Conservation (phyloP, 1,140 invertebrate genomes). For the Galleria mellonella region DNA sequence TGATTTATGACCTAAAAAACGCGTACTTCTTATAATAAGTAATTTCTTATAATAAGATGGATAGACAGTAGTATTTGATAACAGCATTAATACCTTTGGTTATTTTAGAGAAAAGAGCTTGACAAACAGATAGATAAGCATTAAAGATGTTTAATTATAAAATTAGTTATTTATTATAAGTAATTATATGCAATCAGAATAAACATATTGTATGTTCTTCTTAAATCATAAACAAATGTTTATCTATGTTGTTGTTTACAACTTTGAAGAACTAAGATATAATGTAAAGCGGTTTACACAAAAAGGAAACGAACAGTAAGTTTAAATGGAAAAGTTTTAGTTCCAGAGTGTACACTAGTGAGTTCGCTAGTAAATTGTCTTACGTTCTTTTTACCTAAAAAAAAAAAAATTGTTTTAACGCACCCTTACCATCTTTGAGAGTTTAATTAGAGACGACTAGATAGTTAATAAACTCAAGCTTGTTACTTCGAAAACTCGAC, state of each 20-base stretch:
- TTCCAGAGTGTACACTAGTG: constrained; percentile 33
- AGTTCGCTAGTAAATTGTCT: constrained; percentile 48
- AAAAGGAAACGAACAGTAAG: constrained; percentile 20
- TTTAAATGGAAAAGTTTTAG: constrained; percentile 60
- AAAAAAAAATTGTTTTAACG: constrained; percentile 7
- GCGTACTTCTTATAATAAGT: too few species aligned
- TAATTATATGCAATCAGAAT: too few species aligned
- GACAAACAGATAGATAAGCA: too few species aligned
- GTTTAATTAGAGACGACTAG: constrained; percentile 8
- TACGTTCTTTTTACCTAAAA: constrained; percentile 21
- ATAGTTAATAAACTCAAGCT: constrained; percentile 18
- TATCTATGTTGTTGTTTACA: neutral
- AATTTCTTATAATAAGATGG: too few species aligned
- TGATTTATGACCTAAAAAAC: too few species aligned
- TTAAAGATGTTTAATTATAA: too few species aligned
- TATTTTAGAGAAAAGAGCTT: too few species aligned
- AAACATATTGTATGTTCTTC: too few species aligned
- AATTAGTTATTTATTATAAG: too few species aligned
- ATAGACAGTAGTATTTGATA: too few species aligned
- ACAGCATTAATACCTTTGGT: too few species aligned
- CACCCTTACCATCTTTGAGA: neutral
- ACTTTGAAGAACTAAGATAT: neutral
- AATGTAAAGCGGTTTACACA: constrained; percentile 10
- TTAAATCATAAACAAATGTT: neutral
- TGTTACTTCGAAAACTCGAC: constrained; percentile 25